Base-by-base conservation (phyloP, 1,140 invertebrate species). In the Macrobrachium rosenbergii region DNA sequence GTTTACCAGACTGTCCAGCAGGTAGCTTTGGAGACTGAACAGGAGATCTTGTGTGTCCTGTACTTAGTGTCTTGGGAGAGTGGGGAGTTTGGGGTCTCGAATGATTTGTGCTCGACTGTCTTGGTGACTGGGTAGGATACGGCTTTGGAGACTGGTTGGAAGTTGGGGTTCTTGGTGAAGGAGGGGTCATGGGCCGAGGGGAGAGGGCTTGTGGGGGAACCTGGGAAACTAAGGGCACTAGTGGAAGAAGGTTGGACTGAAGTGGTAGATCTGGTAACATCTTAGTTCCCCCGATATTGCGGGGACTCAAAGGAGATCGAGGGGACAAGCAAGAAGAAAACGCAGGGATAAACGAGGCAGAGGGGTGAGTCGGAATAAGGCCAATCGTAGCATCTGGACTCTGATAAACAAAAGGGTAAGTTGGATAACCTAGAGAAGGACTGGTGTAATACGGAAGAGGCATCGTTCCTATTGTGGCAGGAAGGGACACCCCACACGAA, bases 361-460 rank as follows among this genome's bases (percentile, higher is more conserved):
- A 75, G 19, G 19, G 45, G 45, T 81, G 85, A 11, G 63, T 59
- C 23, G 85, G 78, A 37, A 87, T 88, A 69, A 88, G 86, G 69
- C 86, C 28, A 37, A 37, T 73, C 19, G 82, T 82, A 7, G 81
- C 59, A 23, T 88, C 86, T 82, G 80, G 60, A 58, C 63, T 75
- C 67, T 88, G 86, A 64, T 88, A 88, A 17, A 88, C 69, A 62
- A 82, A 88, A 7, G 80, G 86, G n/a, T 88, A 88, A 14, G 85
- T 79, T 64, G 86, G 86, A 23, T 88, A 88, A 28, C 59, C 67
- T 12, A 88, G 62, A 43, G 86, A 77, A 52, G 86, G 67, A 43
- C 75, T 88, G 62, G 86, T 78, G 45, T 88, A 82, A 21, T 82
- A 88, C 69, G 86, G 86, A 72, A 88, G 45, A 21, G 86, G 81